Evolutionary conservation across 2,888 invertebrate species (phyloP), one percentile per base, ranked within the genome.

Genomic region (Dioctria rufipes): DNA sequence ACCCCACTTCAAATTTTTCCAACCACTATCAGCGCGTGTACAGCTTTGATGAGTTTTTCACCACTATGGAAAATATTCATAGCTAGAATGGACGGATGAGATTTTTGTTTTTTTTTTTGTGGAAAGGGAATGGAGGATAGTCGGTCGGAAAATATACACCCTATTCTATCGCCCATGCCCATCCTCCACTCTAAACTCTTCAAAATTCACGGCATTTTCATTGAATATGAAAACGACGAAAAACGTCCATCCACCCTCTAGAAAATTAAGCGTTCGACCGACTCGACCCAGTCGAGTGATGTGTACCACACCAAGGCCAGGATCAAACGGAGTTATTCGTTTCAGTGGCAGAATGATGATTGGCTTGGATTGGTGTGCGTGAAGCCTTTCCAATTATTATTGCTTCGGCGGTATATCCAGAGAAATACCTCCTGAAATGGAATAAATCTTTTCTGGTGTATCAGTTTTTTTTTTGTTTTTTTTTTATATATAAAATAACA

Each of bases 401-500:
- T 73, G 73, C 73, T 42, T 42, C 8, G 73, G 11, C 25, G 25
- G 25, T 25, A 25, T 25, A 25, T 73, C 11, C 73, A 13, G 60
- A 58, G 40, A 25, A 25, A 25, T 25, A 25, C 25, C 73, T 60
- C 73, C 54, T 43, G 73, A 4, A 25, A 73, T 73, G 58, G 60
- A 73, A 73, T 73, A 73, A 73, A 73, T 73, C 73, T 73, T 73
- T 42, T 13, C 25, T 66, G 42, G 6, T 42, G 6, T 42, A 46
- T n/a, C 6, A 42, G 0, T 49, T 6, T 73, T 51, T 54, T 54
- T 71, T 37, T 11, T 37, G 25, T 2, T 66, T n/a, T n/a, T 9
- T 25, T 73, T 73, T n/a, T 73, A 61, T 63, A 49, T 63, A 77
- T 77, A 77, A 77, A 77, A 77, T 77, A 77, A 63, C 77, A 77